Evolutionary conservation across 2,113 vertebrate species (phyloP).

Genomic region (Mirza zaza): DNA sequence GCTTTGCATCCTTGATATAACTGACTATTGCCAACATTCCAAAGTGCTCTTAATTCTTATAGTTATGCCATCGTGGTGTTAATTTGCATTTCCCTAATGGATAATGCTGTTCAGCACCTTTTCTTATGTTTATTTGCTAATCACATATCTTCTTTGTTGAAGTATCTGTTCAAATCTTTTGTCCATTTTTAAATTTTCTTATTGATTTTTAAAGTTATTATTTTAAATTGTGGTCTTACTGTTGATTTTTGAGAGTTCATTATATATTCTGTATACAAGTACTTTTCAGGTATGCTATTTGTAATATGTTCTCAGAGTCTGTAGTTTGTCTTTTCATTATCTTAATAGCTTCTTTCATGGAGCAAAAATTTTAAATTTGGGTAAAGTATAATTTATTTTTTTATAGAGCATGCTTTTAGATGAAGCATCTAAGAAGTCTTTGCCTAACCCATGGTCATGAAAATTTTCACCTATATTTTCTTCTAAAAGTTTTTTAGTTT

Average conservation of each 20-base stretch:
- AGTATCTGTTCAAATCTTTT: background rate
- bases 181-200: background rate
- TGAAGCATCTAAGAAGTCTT: background rate
- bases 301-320: background rate
- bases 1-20: background rate
- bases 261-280: background rate
- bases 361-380: background rate
- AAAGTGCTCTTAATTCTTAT: background rate
- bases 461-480: background rate
- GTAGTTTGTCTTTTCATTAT: background rate
- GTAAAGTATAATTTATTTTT: background rate
- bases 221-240: background rate
- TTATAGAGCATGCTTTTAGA: background rate
- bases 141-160: background rate
- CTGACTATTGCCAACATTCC: background rate
- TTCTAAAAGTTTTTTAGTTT: background rate
- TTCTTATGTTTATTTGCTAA: background rate
- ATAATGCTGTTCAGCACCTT: background rate
- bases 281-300: background rate
- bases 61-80: background rate
- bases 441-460: background rate
- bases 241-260: background rate
- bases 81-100: background rate
- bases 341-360: background rate
- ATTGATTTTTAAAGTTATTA: background rate